Evolutionary conservation across 2,797 vertebrate species (phyloP), one percentile per base, ranked within the genome.

Genomic region (Pristis pectinata): DNA sequence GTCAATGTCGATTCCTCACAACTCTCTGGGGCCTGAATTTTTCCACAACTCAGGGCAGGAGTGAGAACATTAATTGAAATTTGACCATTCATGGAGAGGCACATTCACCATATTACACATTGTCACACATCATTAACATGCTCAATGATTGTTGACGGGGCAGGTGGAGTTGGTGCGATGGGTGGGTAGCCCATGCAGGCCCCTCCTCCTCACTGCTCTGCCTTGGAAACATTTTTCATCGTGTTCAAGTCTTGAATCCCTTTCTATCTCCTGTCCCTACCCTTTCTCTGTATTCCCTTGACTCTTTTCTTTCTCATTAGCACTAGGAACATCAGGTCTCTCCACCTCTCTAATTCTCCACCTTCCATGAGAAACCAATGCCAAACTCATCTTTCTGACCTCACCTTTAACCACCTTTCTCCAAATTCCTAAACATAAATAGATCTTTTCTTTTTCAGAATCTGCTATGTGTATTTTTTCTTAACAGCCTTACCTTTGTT

Each of bases 401-500:
- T n/a, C 19, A 56, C 15, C 15, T 64, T 89, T 37, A 89, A 61
- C 5, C 13, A 37, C 11, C 41, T 79, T 79, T 37, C 77, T 37
- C n/a, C n/a, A 37, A 79, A 79, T 15, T 15, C 77, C 3, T 37
- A 17, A 3, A 17, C 13, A 79, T 0, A 24, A 30, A 85, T 27
- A 85, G 27, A 27, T 83, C 0, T 2, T 37, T 91, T 91, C 61
- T 67, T 9, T 67, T 91, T 67, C 19, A 91, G 34, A 19, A 30
- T 67, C 19, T 37, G 17, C 37, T 61, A 10, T 22, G 6, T 37
- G 64, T 67, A 41, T 41, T 41, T 37, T 64, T 67, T 19, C 64
- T 15, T 49, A 49, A 67, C 70, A 22, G 34, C 44, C 92, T 97
- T 97, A 98, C 98, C 97, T 97, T 97, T 95, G 98, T 97, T 95